Evolutionary conservation across 1,140 invertebrate genomes (phyloP).

Genomic region (Choristoneura fumiferana): DNA sequence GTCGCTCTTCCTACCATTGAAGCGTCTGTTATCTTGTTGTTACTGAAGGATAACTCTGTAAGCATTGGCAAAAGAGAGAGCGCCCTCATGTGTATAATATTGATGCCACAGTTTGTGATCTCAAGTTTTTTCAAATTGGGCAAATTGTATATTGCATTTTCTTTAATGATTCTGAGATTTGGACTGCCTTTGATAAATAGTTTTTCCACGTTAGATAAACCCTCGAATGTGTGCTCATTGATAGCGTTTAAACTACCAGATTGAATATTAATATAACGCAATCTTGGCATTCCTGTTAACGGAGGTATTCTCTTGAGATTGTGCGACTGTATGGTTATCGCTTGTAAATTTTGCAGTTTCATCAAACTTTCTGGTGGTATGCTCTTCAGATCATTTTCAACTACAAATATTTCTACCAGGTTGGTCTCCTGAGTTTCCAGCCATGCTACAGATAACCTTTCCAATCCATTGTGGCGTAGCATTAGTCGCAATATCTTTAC

Average conservation of each 20-base stretch:
- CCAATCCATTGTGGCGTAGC: constrained; percentile 89
- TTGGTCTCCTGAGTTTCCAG: constrained; percentile 87
- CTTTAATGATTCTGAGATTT: constrained; percentile 83
- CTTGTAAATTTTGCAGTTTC: constrained; percentile 87
- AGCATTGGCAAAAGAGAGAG: constrained; percentile 85
- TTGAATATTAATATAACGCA: constrained; percentile 84
- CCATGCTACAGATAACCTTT: constrained; percentile 89
- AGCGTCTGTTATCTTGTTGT: constrained; percentile 87
- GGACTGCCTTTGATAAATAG: constrained; percentile 85
- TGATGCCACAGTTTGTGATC: constrained; percentile 87
- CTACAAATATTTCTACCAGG: constrained; percentile 89
- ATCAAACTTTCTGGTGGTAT: constrained; percentile 88
- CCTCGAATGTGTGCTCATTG: constrained; percentile 84
- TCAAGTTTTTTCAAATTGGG: constrained; percentile 86
- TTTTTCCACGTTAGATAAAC: constrained; percentile 86
- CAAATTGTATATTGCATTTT: constrained; percentile 86
- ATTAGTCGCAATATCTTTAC: constrained; percentile 88
- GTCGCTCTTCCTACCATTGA: constrained; percentile 87
- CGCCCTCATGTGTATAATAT: constrained; percentile 88
- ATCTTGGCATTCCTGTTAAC: constrained; percentile 82
- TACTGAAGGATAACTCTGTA: constrained; percentile 83
- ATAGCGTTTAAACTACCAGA: constrained; percentile 84
- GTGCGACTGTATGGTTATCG: constrained; percentile 88
- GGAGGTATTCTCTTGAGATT: constrained; percentile 85
- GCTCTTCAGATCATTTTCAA: constrained; percentile 88